Evolutionary conservation across 2,113 vertebrate genomes (phyloP), one percentile per base, ranked within the genome.

Genomic region (Microtus montanus): DNA sequence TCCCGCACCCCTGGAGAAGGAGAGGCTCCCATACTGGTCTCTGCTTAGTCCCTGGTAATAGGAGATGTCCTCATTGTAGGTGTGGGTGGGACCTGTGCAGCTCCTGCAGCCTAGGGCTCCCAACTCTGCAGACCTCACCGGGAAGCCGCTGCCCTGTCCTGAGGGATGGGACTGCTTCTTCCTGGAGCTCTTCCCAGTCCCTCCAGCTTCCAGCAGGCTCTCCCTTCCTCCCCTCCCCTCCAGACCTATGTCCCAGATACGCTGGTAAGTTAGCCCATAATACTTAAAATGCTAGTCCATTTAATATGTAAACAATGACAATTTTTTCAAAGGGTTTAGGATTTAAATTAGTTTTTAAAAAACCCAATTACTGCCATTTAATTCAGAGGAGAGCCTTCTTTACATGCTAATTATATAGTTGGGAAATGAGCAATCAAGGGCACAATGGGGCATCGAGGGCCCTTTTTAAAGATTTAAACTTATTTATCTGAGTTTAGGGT

Each of bases 341-440:
- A 92, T 97, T 97, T 97, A 98, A 98, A 97, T 97, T 93, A 97
- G 97, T 97, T 97, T 97, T 97, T 97, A 97, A 91, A 63, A 95
- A 97, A 95, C 90, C 97, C 96, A 98, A 98, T 98, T 97, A 98
- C 97, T 96, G 96, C 96, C 90, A 89, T 97, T 98, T 97, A 97
- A 96, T 98, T 94, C 33, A 33, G 89, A 97, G 96, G 93, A 49
- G 90, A 96, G 97, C 20, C 96, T 84, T 91, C 97, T 97, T 97
- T 97, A 97, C 96, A 93, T 96, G 96, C 94, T 97, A 97, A 97
- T 98, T 97, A 96, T 68, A 97, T 86, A 92, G 96, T 38, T 85
- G 94, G 95, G 95, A 90, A 96, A 71, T 78, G 97, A 90, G 96
- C 94, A 88, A 26, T 94, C 92, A 64, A 22, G 90, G 93, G 92